These are phyloP conservation scores for Ammodramus savannarum DNA, from an alignment of 2,113 vertebrate genomes.

Conservation along the genomic window DNA sequence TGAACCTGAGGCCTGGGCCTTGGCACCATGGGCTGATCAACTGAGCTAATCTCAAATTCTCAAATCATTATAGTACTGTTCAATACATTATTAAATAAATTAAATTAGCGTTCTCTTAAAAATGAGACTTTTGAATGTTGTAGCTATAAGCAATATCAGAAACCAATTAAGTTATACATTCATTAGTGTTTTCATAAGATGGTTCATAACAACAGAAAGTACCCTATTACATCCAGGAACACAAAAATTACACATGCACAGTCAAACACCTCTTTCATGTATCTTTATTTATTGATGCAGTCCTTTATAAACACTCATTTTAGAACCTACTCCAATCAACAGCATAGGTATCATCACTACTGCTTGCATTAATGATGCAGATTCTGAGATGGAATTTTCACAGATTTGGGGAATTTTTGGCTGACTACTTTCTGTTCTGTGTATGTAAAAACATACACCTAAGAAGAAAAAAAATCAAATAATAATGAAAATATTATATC, in stretches of 20 bases:
- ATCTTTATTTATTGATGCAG: background rate
- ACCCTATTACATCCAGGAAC: background rate
- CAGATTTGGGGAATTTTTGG: background rate
- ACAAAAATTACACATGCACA: background rate
- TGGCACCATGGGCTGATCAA: background rate
- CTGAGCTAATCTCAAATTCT: background rate
- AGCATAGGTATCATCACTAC: background rate
- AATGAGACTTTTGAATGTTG: background rate
- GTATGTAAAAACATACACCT: background rate
- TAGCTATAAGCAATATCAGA: background rate
- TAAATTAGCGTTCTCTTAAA: background rate
- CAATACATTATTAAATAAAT: background rate
- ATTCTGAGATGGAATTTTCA: background rate
- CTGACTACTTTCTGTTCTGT: background rate
- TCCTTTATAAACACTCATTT: background rate
- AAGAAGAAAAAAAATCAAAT: accelerated
- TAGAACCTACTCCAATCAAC: background rate
- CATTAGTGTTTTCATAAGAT: background rate
- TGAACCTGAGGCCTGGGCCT: accelerated
- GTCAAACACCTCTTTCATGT: background rate
- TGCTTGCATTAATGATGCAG: background rate
- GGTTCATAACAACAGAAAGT: background rate
- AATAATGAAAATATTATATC: background rate
- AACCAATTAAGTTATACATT: background rate
- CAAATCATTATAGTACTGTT: background rate